Evolutionary conservation across 2,888 invertebrate genomes (phyloP), one percentile per base, ranked within the genome.

Genomic region (Trichopoda pennipes): DNA sequence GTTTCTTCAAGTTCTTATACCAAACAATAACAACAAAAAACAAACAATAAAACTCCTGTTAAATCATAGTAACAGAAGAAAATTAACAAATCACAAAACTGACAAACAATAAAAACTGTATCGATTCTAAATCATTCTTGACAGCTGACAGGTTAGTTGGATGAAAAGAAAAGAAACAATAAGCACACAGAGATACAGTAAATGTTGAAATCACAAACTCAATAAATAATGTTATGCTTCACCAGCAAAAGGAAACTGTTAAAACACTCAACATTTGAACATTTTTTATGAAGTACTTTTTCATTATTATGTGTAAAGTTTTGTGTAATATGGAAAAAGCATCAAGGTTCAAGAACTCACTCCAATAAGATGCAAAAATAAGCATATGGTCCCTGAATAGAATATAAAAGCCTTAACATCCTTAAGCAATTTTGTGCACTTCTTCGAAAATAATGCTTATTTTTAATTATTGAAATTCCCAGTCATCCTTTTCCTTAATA

Each of bases 111-210:
- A 42, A 68, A 73, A 74, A 55, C n/a, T 58, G 21, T 51, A 68
- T 72, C 51, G 68, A 73, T 55, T 72, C 56, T 76, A 47, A 76
- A 79, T 82, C 75, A 79, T 76, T 72, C 72, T 47, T 79, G 82
- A 68, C 79, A 82, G 68, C 58, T 82, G 82, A 73, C 82, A 82
- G 82, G 61, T 79, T 56, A 76, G 58, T 73, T 47, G 66, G 21
- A 42, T 21, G 9, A 3, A 0, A 10, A 38, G 58, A 58, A 56
- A 3, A 35, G 35, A 42, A n/a, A n/a, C n/a, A n/a, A n/a, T n/a
- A n/a, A n/a, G n/a, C n/a, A n/a, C n/a, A n/a, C 8, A 42, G 23
- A 38, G 7, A 42, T 19, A 49, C 23, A 47, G 21, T 2, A 56
- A 42, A 17, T 64, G 51, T 21, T 75, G 80, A 63, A 66, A 42